phyloP scores from a whole-genome alignment of 2,888 invertebrate species.

The Lithophane semibrunnea region DNA sequence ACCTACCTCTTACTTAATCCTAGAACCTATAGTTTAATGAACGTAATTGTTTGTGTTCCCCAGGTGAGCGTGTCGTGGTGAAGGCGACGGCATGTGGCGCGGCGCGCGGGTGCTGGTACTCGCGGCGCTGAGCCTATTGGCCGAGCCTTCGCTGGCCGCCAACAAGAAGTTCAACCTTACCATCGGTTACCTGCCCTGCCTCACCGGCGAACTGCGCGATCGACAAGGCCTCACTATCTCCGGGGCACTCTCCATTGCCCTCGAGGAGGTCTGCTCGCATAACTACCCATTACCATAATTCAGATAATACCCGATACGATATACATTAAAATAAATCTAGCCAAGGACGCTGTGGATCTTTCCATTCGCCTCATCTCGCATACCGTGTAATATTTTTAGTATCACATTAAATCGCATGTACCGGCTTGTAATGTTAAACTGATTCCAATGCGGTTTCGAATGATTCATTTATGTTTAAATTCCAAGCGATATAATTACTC shows the following conservation, averaged over 20 bases:
- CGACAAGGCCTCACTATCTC: conserved; percentile 96
- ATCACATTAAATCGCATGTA: conserved; percentile 50
- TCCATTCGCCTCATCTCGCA: conserved; percentile 64
- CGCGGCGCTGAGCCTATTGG: conserved; percentile 91
- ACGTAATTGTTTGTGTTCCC: conserved; percentile 14
- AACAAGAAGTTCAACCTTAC: conserved; percentile 91
- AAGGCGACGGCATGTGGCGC: conserved; percentile 92
- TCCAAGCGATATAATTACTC: conserved; percentile 37
- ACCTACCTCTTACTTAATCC: not conserved
- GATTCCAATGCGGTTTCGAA: conserved; percentile 53
- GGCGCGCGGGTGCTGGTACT: conserved; percentile 92
- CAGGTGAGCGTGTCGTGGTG: conserved; percentile 83
- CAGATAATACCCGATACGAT: conserved; percentile 46
- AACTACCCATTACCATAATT: conserved; percentile 42
- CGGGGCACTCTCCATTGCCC: conserved; percentile 97
- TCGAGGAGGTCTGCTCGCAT: conserved; percentile 92
- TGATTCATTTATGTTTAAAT: conserved; percentile 49
- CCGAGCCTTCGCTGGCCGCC: conserved; percentile 88
- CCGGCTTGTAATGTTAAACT: conserved; percentile 48
- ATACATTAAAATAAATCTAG: conserved; percentile 62
- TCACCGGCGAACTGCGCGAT: conserved; percentile 94
- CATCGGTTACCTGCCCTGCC: conserved; percentile 96
- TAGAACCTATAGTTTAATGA: not conserved
- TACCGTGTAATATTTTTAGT: conserved; percentile 67
- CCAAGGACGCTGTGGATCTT: conserved; percentile 56